Evolutionary conservation across 1,140 invertebrate species (phyloP), one percentile per base, ranked within the genome.

Genomic region (Ylistrum balloti): DNA sequence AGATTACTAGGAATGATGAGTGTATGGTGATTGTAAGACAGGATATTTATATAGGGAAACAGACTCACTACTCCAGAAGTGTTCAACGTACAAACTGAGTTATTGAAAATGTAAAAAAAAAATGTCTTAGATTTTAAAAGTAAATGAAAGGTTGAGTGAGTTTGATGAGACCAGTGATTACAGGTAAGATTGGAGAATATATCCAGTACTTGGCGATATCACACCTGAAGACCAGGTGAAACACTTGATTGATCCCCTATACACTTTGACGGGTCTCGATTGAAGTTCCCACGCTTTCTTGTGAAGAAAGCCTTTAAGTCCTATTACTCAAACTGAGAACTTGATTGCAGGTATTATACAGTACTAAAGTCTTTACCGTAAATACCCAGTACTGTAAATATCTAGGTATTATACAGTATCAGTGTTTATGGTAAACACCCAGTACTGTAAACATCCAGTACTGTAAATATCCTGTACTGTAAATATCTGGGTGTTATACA

Each of bases 291-390:
- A 74, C 56, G 56, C 56, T 74, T 28, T 74, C n/a, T 74, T 74
- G 22, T 74, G 56, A 74, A 74, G n/a, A n/a, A n/a, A n/a, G n/a
- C 7, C 56, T 74, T 38, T 74, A 5, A 28, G 9, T 74, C 56
- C n/a, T 74, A 74, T 28, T 74, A 74, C 56, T 74, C 56, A 74
- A 74, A 74, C 56, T 74, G 56, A 74, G 56, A 74, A 74, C 1
- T 9, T 74, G 56, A 74, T 74, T 74, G 56, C n/a, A 74, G 22
- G 56, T 74, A 74, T 74, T 74, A n/a, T 74, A 11, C 56, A 28
- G 56, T 48, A 20, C 22, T 20, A 20, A 48, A 28, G 56, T 74
- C n/a, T 17, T 74, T 74, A 74, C 56, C n/a, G 28, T 74, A 28
- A 74, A 74, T 17, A 74, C 56, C 56, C n/a, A 28, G n/a, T n/a